Percentiles rank a stretch among this genome's conserved stretches.
phyloP scores from a whole-genome alignment of 2,113 vertebrate genomes.

The Phasianus colchicus region DNA sequence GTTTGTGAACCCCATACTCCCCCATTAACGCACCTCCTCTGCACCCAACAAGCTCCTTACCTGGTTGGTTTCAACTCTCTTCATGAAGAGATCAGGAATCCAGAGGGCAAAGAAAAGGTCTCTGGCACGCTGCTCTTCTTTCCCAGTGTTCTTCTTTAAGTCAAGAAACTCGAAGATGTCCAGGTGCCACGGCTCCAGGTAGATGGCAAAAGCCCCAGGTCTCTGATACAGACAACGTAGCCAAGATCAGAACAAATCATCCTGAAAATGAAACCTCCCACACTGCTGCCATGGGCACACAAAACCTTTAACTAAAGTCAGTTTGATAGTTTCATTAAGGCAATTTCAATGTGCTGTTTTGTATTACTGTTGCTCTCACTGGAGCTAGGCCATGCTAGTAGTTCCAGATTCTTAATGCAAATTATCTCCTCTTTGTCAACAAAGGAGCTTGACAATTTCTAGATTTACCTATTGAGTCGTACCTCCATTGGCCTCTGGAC shows the following conservation, averaged over 20 bases:
- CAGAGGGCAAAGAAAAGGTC: constrained; percentile 96
- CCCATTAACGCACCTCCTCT: accelerated
- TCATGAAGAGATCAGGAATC: constrained; percentile 99
- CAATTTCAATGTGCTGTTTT: background rate
- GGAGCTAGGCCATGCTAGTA: background rate
- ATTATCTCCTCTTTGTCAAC: background rate
- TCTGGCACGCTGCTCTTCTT: constrained; percentile 95
- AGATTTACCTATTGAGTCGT: background rate
- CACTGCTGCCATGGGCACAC: background rate
- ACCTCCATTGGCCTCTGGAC: background rate
- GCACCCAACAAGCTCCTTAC: constrained; percentile 64
- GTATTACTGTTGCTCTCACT: background rate
- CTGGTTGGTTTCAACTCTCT: constrained; percentile 93
- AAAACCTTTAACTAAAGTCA: background rate
- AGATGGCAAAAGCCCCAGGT: constrained; percentile 96
- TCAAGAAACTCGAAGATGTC: constrained; percentile 97
- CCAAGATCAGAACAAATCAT: background rate
- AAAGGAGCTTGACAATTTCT: background rate
- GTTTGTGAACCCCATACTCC: accelerated
- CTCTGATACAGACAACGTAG: constrained; percentile 78
- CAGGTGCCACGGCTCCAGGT: constrained; percentile 95
- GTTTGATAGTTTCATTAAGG: background rate
- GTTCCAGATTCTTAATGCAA: background rate
- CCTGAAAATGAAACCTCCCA: background rate
- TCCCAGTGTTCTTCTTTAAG: constrained; percentile 97